Conservation (phyloP, 2,113 vertebrate species). For the Seriola dumerili region DNA sequence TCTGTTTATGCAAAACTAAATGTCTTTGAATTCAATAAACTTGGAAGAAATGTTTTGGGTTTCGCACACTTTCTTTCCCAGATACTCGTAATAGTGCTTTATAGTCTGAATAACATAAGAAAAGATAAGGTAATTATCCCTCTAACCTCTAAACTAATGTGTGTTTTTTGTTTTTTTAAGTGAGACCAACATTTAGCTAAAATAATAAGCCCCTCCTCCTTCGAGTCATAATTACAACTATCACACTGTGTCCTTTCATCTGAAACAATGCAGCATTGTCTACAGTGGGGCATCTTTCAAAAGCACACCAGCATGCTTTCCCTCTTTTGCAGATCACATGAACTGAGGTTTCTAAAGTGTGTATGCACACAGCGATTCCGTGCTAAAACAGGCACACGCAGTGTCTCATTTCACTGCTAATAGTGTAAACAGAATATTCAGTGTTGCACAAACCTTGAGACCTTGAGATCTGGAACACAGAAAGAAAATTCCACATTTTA, state of each 20-base stretch:
- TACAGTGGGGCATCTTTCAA: conserved; percentile 63
- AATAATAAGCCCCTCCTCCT: conserved; percentile 35
- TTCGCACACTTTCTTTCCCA: conserved; percentile 24
- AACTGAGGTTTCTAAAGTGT: conserved; percentile 53
- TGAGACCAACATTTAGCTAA: conserved; percentile 66
- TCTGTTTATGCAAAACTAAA: conserved; percentile 1
- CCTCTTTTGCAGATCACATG: conserved; percentile 70
- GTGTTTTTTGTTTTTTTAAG: conserved; percentile 19
- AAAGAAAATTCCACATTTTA: not conserved
- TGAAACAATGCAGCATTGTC: conserved; percentile 83
- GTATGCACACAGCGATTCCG: not conserved
- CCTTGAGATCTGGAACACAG: not conserved
- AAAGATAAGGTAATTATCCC: conserved; percentile 50
- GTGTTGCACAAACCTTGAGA: not conserved
- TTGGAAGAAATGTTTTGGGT: not conserved
- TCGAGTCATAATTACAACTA: conserved; percentile 69
- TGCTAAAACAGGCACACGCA: not conserved
- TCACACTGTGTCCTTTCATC: conserved; percentile 77
- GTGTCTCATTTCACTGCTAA: not conserved
- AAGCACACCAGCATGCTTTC: conserved; percentile 50
- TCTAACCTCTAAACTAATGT: conserved; percentile 23
- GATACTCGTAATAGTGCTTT: not conserved
- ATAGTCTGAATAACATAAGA: not conserved
- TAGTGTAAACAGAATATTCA: conserved; percentile 8
- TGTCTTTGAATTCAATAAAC: not conserved